Evolutionary conservation across 2,113 vertebrate species (phyloP).

Genomic region (Campylomormyrus numenius): DNA sequence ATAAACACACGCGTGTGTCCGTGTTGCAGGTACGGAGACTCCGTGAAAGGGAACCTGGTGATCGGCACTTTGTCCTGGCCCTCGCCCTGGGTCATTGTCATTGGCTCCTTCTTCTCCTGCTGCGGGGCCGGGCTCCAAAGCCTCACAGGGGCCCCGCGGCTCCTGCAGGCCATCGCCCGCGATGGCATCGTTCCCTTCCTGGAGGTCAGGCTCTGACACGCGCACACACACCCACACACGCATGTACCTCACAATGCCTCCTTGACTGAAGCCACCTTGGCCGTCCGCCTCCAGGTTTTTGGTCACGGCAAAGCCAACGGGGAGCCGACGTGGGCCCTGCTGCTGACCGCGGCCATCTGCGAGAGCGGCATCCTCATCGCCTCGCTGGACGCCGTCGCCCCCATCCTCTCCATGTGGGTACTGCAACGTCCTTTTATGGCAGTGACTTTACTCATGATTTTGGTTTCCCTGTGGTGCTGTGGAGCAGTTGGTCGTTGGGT

Average conservation of each 20-base stretch:
- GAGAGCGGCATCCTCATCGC: slow-evolving; percentile 93
- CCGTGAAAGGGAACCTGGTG: slow-evolving; percentile 84
- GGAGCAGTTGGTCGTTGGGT: background rate
- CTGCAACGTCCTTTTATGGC: background rate
- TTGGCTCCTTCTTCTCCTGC: slow-evolving; percentile 94
- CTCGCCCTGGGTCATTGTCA: slow-evolving; percentile 95
- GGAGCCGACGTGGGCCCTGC: slow-evolving; percentile 91
- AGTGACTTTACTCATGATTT: background rate
- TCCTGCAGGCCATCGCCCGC: slow-evolving; percentile 89
- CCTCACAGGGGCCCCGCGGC: slow-evolving; percentile 83
- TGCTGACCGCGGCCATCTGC: slow-evolving; percentile 84
- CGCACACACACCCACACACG: background rate
- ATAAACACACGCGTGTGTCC: background rate
- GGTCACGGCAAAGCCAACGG: slow-evolving; percentile 92
- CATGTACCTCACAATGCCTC: background rate
- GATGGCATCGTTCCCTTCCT: slow-evolving; percentile 90
- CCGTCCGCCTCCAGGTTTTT: slow-evolving; percentile 66
- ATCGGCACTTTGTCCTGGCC: slow-evolving; percentile 92
- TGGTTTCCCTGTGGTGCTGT: background rate
- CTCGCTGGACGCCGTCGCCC: slow-evolving; percentile 87
- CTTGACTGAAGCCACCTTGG: background rate
- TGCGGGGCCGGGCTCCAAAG: slow-evolving; percentile 92
- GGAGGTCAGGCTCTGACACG: slow-evolving; percentile 57
- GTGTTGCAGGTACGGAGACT: slow-evolving; percentile 79
- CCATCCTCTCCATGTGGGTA: slow-evolving; percentile 92